Evolutionary conservation across 2,113 vertebrate species (phyloP), one percentile per base, ranked within the genome.

Genomic region (Pseudolaguvia tuberculata): DNA sequence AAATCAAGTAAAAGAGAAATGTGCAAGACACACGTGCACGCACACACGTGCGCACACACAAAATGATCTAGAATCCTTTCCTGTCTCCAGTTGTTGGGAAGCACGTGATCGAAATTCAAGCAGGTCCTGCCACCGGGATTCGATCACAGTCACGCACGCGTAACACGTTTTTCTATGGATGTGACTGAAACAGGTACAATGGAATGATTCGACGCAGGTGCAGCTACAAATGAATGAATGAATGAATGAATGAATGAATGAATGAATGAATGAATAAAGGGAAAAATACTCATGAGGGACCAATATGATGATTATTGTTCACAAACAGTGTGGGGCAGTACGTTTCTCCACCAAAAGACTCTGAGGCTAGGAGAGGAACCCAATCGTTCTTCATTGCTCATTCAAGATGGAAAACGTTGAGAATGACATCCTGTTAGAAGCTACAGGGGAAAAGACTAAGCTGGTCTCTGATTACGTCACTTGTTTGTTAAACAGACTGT

Each of bases 291-390:
- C 18, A 57, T 50, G 61, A 73, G 14, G 68, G 77, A 76, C 72
- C 84, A 76, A 78, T 48, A 84, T 55, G 31, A 48, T 53, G 73
- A 58, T 35, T 12, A 75, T 79, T 80, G 69, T 63, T 72, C 80
- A 79, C 68, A 72, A 78, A 63, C 73, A 8, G 39, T 78, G 78
- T 78, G 69, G 74, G 79, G 86, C 58, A 88, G 85, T 87, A 86
- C 79, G 23, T 50, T 50, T 67, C 58, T 63, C 65, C 63, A 66
- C 67, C 18, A 42, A 53, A 68, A 76, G 59, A 67, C 73, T 72
- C 69, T 9, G 71, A 48, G 75, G 42, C 57, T 51, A 42, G 47
- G 35, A 65, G 27, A 70, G 75, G 73, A 80, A 68, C 74, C 75
- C 23, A 52, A n/a, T 70, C 77, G 50, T 73, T 61, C 51, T 68